phyloP scores from a whole-genome alignment of 2,113 vertebrate genomes.

The Ceratotherium simum region DNA sequence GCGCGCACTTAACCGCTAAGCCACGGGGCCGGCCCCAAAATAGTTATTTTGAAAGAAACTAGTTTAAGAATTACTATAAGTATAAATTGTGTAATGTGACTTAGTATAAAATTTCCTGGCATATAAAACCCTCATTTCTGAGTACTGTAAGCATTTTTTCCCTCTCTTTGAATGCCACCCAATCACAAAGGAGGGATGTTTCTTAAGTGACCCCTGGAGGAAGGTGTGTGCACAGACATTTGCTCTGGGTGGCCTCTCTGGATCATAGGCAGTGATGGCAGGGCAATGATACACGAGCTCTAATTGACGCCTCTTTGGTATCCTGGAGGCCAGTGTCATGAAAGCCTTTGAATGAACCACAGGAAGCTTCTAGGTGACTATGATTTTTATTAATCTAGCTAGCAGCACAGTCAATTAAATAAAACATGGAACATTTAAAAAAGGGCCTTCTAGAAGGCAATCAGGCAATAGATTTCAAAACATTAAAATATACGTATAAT shows the following conservation, averaged over 20 bases:
- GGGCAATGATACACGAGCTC: neutral
- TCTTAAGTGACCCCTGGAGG: neutral
- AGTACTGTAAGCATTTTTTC: neutral
- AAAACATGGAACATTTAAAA: neutral
- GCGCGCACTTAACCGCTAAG: no score
- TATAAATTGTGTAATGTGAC: neutral
- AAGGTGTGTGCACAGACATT: neutral
- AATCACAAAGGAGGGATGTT: neutral
- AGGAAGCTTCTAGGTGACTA: neutral
- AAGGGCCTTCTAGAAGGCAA: neutral
- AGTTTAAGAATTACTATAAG: neutral
- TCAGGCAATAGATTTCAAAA: neutral
- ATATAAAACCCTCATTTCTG: conserved; percentile 48
- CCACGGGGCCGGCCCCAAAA: no score
- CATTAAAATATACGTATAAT: neutral
- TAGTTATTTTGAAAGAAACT: conserved; percentile 39
- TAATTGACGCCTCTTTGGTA: neutral
- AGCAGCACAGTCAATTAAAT: neutral
- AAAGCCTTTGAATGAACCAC: neutral
- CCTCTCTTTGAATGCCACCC: neutral
- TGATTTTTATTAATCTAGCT: conserved; percentile 22
- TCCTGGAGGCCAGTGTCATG: neutral
- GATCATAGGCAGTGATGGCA: neutral
- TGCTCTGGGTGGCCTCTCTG: neutral
- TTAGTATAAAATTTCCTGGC: neutral